A percentile compares a stretch with the other conserved stretches of the same genome.
These are phyloP conservation scores for Mormyrus lacerda DNA, from an alignment of 2,113 vertebrate species.

Conservation along the genomic window DNA sequence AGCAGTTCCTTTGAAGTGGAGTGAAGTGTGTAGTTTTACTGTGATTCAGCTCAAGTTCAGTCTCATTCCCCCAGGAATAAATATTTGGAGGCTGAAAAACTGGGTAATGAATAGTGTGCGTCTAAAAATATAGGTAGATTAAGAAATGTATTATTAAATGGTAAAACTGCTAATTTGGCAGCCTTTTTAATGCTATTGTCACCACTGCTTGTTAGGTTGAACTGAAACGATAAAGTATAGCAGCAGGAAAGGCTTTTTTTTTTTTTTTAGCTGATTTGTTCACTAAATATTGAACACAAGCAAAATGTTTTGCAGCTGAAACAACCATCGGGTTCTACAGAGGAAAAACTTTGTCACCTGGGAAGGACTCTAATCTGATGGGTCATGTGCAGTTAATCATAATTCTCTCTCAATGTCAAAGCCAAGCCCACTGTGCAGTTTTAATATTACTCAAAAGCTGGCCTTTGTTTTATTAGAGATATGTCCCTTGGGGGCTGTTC, in stretches of 20 bases:
- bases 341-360: background rate
- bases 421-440: background rate
- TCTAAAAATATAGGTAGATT: background rate
- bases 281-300: background rate
- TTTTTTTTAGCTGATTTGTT: background rate
- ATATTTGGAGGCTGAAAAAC: background rate
- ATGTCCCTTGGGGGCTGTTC: background rate
- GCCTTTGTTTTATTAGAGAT: background rate
- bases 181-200: background rate
- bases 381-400: background rate
- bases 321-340: background rate
- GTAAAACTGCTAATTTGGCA: background rate
- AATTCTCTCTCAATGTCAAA: background rate
- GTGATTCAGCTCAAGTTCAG: background rate
- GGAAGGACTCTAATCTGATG: background rate
- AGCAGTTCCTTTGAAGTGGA: background rate
- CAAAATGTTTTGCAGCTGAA: background rate
- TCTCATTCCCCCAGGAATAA: background rate
- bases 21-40: background rate
- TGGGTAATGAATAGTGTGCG: background rate
- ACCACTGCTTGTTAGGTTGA: background rate
- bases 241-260: background rate
- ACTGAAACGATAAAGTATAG: background rate
- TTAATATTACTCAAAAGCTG: background rate
- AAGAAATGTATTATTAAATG: background rate